A percentile compares a stretch with the other conserved stretches of the same genome.
Conservation (phyloP, 2,797 vertebrate genomes). For the Hippocampus kuda region DNA sequence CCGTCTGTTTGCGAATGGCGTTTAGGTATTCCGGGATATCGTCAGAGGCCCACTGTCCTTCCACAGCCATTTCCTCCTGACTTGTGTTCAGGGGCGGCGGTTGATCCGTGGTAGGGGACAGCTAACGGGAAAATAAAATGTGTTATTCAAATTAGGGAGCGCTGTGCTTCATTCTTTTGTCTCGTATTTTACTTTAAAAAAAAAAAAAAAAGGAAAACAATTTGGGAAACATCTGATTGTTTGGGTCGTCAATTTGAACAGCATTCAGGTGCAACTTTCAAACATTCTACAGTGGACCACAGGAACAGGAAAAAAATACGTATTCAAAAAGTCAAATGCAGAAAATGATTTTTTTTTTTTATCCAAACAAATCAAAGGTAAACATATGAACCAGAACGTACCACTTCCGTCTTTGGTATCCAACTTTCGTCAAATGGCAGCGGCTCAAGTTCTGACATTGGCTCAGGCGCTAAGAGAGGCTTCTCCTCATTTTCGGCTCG, state of each 20-base stretch:
- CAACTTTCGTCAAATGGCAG: conserved; percentile 17
- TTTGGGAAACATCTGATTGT: no score
- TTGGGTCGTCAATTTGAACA: no score
- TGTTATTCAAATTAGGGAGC: conserved; percentile 9
- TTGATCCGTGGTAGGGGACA: conserved; percentile 4
- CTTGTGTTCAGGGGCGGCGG: background rate
- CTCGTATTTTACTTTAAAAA: no score
- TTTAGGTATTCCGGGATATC: conserved; percentile 86
- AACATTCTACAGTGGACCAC: no score
- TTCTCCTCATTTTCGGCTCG: conserved; percentile 6
- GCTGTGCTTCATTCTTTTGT: background rate
- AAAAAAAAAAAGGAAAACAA: no score
- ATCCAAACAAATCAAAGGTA: background rate
- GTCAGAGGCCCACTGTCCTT: conserved; percentile 77
- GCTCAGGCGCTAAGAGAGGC: conserved; percentile 13
- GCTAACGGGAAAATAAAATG: background rate
- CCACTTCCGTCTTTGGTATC: conserved; percentile 10
- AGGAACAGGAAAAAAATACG: no score
- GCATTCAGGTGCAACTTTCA: no score
- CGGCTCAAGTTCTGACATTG: conserved; percentile 24
- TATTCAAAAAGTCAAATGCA: background rate
- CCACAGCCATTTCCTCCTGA: conserved; percentile 29
- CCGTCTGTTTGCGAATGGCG: conserved; percentile 64
- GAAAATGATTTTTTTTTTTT: background rate
- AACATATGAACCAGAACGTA: background rate